Percentiles rank a stretch among this genome's conserved stretches.
Conservation (phyloP, 1,140 invertebrate genomes). For the Scaptodrosophila lebanonensis region DNA sequence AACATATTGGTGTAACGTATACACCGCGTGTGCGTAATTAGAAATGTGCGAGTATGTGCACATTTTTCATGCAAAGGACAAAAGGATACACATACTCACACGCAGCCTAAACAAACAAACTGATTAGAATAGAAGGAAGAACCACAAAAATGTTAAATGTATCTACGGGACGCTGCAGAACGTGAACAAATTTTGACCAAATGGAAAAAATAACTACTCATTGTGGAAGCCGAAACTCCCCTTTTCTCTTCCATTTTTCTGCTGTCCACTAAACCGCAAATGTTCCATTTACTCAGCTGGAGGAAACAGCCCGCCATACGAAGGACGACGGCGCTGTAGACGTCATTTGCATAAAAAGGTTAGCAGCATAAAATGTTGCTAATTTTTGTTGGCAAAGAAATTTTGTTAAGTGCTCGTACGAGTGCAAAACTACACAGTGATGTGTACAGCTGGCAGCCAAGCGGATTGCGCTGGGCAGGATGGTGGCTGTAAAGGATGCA, state of each 20-base stretch:
- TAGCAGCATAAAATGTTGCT: slow-evolving; percentile 54
- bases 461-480: too few species aligned
- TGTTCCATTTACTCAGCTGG: slow-evolving; percentile 33
- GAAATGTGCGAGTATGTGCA: slow-evolving; percentile 46
- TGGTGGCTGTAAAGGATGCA: too few species aligned
- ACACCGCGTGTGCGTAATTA: slow-evolving; percentile 42
- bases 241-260: slow-evolving; percentile 44
- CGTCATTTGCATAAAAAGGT: slow-evolving; percentile 72
- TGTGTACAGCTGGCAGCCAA: too few species aligned
- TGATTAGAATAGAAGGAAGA: slow-evolving; percentile 48
- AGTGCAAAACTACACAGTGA: slow-evolving; percentile 52
- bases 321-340: background rate
- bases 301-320: background rate
- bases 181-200: slow-evolving; percentile 16
- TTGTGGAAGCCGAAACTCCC: too few species aligned
- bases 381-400: slow-evolving; percentile 43
- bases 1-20: slow-evolving; percentile 4
- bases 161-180: too few species aligned
- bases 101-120: slow-evolving; percentile 59
- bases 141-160: slow-evolving; percentile 18
- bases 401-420: slow-evolving; percentile 39
- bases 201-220: too few species aligned
- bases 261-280: slow-evolving; percentile 53
- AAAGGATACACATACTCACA: too few species aligned
- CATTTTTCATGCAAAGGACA: too few species aligned